Conservation (phyloP, 1,140 invertebrate species). For the Ridgeia piscesae region DNA sequence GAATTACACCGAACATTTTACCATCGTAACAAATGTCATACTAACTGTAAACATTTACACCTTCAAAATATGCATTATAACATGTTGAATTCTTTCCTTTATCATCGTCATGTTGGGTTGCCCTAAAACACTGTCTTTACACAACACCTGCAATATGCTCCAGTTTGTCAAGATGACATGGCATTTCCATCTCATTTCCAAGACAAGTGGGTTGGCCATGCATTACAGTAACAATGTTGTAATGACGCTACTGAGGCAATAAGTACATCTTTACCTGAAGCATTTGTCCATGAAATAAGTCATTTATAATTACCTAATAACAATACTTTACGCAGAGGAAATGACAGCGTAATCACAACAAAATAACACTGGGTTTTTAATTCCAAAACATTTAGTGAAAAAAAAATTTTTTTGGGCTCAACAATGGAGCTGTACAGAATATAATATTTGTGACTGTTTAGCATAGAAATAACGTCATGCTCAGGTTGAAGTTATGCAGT, state of each 20-base stretch:
- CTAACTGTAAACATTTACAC: neutral
- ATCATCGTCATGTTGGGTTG: neutral
- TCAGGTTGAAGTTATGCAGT: no score
- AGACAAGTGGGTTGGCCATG: neutral
- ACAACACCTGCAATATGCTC: neutral
- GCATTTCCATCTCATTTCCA: neutral
- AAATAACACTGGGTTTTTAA: no score
- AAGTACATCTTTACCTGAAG: neutral
- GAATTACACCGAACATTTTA: constrained; percentile 11
- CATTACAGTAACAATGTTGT: neutral
- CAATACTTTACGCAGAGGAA: no score
- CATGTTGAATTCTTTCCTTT: neutral
- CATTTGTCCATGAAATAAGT: no score
- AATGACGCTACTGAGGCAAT: neutral
- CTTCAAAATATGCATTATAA: neutral
- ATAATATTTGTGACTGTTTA: no score
- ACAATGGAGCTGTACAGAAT: no score
- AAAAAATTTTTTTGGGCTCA: no score
- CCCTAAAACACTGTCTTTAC: neutral
- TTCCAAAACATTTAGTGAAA: no score
- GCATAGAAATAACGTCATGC: no score
- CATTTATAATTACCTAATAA: no score
- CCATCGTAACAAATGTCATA: neutral
- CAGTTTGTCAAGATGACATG: neutral
- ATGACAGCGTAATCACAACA: no score